Evolutionary conservation across 2,888 invertebrate genomes (phyloP).

Genomic region (Ecliptopera silaceata): DNA sequence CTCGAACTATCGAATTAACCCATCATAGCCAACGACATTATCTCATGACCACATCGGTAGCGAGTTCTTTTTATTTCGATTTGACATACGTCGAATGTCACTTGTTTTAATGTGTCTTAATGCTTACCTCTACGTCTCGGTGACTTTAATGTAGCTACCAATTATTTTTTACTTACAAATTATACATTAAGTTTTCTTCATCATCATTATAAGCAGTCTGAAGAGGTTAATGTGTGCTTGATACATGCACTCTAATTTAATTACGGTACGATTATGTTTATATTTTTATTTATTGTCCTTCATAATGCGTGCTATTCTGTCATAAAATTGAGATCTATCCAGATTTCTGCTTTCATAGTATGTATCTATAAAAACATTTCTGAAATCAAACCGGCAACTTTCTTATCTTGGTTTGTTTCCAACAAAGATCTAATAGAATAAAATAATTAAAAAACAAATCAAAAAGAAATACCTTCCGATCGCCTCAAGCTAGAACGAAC

Average conservation of each 20-base stretch:
- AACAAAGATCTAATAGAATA: neutral
- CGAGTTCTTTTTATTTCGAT: constrained; percentile 51
- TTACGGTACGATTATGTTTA: neutral
- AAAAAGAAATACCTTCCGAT: neutral
- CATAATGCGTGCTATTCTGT: no score
- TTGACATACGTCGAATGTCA: constrained; percentile 51
- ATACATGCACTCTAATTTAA: neutral
- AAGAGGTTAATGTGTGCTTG: neutral
- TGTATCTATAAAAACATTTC: no score
- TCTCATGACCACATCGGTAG: constrained; percentile 67
- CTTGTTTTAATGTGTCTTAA: constrained; percentile 37
- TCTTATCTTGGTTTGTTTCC: neutral
- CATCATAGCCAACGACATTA: constrained; percentile 65
- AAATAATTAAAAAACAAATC: constrained; percentile 12
- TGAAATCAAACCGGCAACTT: neutral
- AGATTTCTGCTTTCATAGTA: no score
- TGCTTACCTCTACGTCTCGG: constrained; percentile 15
- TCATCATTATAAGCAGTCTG: neutral
- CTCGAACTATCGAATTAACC: constrained; percentile 72
- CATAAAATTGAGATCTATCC: no score
- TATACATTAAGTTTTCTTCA: neutral
- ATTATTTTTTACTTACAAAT: neutral
- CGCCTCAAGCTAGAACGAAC: constrained; percentile 14
- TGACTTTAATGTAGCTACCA: constrained; percentile 1
- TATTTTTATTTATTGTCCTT: neutral